Evolutionary conservation across 2,113 vertebrate species (phyloP).

Genomic region (Notothenia rossii): DNA sequence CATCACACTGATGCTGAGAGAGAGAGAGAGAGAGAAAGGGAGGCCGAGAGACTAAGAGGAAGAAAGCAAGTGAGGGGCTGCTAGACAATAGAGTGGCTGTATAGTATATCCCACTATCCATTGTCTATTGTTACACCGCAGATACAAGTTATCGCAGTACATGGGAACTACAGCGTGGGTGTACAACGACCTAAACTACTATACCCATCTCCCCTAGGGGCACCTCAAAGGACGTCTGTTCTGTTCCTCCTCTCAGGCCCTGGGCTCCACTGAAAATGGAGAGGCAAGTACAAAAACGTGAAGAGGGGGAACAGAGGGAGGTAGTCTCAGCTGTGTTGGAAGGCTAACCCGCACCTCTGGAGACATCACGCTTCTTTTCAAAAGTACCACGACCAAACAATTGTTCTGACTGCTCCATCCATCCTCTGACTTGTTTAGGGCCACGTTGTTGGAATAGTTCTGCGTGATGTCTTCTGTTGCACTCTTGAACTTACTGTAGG

Average conservation of each 20-base stretch:
- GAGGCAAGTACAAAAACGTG: constrained; percentile 58
- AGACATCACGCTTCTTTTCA: constrained; percentile 65
- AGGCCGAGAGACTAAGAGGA: constrained; percentile 3
- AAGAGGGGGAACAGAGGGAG: constrained; percentile 58
- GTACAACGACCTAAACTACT: constrained; percentile 73
- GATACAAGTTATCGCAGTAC: constrained; percentile 47
- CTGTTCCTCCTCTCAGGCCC: constrained; percentile 17
- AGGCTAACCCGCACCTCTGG: constrained; percentile 74
- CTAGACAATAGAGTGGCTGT: constrained; percentile 66
- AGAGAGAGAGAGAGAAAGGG: not conserved
- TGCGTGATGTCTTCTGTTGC: constrained; percentile 31
- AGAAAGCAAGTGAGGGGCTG: constrained; percentile 47
- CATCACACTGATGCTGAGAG: constrained; percentile 48
- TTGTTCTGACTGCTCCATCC: constrained; percentile 39
- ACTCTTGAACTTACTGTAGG: constrained; percentile 32
- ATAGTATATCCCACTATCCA: constrained; percentile 56
- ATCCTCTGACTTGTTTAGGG: constrained; percentile 46
- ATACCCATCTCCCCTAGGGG: constrained; percentile 68
- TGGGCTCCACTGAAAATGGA: constrained; percentile 70
- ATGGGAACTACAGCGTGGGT: constrained; percentile 72
- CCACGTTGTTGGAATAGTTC: constrained; percentile 24
- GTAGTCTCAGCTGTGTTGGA: constrained; percentile 69
- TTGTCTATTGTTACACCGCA: constrained; percentile 66
- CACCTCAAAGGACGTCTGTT: constrained; percentile 69
- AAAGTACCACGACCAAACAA: constrained; percentile 41